A percentile compares a stretch with the other conserved stretches of the same genome.
Evolutionary conservation across 2,113 vertebrate species (phyloP).

Genomic region (Eira barbara): DNA sequence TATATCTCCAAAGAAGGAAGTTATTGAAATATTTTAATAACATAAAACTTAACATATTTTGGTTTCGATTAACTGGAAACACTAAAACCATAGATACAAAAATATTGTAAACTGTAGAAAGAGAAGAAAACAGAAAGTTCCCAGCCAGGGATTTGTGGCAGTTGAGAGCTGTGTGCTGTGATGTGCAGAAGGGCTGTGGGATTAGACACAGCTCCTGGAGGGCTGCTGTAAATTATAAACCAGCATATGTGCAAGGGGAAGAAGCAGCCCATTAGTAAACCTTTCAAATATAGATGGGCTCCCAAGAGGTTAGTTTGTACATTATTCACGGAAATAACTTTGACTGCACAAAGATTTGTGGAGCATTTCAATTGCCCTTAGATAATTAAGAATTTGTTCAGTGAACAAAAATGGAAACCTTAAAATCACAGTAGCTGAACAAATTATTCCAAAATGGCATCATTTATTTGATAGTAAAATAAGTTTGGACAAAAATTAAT

Average conservation of each 20-base stretch:
- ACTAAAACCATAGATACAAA: slow-evolving; percentile 39
- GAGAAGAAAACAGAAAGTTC: not conserved
- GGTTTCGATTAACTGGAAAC: slow-evolving; percentile 28
- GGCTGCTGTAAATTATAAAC: slow-evolving; percentile 37
- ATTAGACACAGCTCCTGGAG: slow-evolving; percentile 48
- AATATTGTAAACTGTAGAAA: not conserved
- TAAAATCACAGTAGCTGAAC: slow-evolving; percentile 78
- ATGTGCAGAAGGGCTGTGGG: not conserved
- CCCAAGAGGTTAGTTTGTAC: slow-evolving; percentile 66
- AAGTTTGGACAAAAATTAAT: slow-evolving; percentile 69
- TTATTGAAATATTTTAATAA: not conserved
- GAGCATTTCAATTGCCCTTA: slow-evolving; percentile 73
- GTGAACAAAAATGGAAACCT: slow-evolving; percentile 78
- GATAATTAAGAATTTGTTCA: slow-evolving; percentile 81
- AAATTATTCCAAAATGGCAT: slow-evolving; percentile 74
- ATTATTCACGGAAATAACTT: slow-evolving; percentile 79
- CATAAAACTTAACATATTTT: slow-evolving; percentile 25
- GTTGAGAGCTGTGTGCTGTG: slow-evolving; percentile 26
- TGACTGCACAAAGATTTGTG: slow-evolving; percentile 64
- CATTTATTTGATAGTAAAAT: slow-evolving; percentile 63
- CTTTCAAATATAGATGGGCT: slow-evolving; percentile 64
- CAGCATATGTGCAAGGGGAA: slow-evolving; percentile 34
- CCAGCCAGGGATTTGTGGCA: slow-evolving; percentile 51
- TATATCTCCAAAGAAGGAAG: not conserved
- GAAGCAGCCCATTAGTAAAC: slow-evolving; percentile 68